Evolutionary conservation across 2,888 invertebrate genomes (phyloP).

Genomic region (Sarcophaga caerulescens): DNA sequence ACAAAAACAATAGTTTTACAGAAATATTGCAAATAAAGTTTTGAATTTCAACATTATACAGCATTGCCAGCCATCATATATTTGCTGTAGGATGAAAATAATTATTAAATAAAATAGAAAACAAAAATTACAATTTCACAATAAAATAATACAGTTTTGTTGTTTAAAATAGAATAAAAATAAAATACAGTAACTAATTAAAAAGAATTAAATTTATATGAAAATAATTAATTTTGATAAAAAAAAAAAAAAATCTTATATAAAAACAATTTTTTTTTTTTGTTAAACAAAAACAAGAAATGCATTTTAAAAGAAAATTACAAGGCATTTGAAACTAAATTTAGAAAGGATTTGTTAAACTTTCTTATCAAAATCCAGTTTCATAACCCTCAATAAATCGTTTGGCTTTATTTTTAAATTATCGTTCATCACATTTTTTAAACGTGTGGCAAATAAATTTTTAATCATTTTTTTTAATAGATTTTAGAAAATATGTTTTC

Average conservation of each 20-base stretch:
- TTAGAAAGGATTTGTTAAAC: too few relatives aligned
- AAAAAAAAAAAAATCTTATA: constrained; percentile 28
- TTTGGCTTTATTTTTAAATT: too few relatives aligned
- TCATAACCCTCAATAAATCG: too few relatives aligned
- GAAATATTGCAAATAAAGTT: constrained; percentile 61
- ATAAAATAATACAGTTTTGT: constrained; percentile 59
- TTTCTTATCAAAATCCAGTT: too few relatives aligned
- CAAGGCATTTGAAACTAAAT: not conserved
- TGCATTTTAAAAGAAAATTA: constrained; percentile 26
- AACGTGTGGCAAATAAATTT: too few relatives aligned
- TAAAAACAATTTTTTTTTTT: not conserved
- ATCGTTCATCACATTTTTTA: too few relatives aligned
- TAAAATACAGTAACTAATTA: constrained; percentile 44
- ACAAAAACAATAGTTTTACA: not conserved
- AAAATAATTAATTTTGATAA: constrained; percentile 7
- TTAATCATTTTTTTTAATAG: too few relatives aligned
- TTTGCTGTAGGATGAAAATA: constrained; percentile 9
- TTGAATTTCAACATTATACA: constrained; percentile 52
- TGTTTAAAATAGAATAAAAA: constrained; percentile 34
- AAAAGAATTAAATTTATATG: not conserved
- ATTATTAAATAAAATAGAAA: constrained; percentile 30
- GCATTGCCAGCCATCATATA: constrained; percentile 43
- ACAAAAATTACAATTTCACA: constrained; percentile 17
- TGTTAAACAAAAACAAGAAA: constrained; percentile 4
- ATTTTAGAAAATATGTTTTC: too few relatives aligned